Evolutionary conservation across 2,888 invertebrate species (phyloP).

Genomic region (Biston stratarius): DNA sequence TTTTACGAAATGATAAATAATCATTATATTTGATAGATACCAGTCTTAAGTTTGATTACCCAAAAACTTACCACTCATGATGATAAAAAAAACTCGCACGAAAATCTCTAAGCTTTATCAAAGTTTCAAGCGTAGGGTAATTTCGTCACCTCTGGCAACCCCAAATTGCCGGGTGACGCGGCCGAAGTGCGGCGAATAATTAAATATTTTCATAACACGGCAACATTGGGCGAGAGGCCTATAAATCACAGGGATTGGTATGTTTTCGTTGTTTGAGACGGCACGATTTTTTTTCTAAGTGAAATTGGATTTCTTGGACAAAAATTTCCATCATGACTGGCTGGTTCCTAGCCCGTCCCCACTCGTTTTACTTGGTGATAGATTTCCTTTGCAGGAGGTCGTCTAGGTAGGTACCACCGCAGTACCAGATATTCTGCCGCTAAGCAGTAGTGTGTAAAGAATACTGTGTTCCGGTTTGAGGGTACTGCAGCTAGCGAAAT

Average conservation of each 20-base stretch:
- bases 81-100: slow-evolving; percentile 11
- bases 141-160: slow-evolving; percentile 66
- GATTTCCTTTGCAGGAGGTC: too few relatives aligned
- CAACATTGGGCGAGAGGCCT: slow-evolving; percentile 67
- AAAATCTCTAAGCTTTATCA: slow-evolving; percentile 44
- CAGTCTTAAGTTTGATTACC: background rate
- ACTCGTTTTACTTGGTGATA: too few relatives aligned
- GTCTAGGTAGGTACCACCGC: too few relatives aligned
- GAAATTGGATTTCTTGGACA: too few relatives aligned
- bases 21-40: too few relatives aligned
- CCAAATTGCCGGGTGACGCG: slow-evolving; percentile 68
- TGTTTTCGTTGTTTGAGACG: slow-evolving; percentile 53
- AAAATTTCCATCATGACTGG: too few relatives aligned
- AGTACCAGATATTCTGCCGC: too few relatives aligned
- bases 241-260: slow-evolving; percentile 68
- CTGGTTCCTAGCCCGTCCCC: too few relatives aligned
- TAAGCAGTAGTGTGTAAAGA: too few relatives aligned
- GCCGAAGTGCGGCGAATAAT: slow-evolving; percentile 71
- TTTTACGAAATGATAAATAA: too few relatives aligned
- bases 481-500: too few relatives aligned
- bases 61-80: slow-evolving; percentile 18
- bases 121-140: slow-evolving; percentile 55
- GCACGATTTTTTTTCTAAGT: background rate
- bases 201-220: slow-evolving; percentile 84
- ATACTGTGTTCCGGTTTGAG: too few relatives aligned